phyloP scores from a whole-genome alignment of 2,888 invertebrate genomes.

The Eupithecia inturbata region DNA sequence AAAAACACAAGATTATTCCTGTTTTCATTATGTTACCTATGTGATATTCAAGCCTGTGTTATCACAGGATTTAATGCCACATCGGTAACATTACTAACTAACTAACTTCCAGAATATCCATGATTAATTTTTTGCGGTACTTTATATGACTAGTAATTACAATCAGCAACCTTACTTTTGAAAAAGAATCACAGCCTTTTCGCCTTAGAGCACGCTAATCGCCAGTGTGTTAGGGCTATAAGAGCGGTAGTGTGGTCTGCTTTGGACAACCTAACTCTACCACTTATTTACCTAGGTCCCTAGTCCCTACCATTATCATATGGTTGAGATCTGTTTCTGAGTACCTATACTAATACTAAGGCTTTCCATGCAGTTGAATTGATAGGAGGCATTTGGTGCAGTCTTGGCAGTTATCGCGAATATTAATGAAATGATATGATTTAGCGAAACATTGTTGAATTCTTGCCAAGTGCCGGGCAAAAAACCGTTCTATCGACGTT shows the following conservation, averaged over 20 bases:
- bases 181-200: not conserved
- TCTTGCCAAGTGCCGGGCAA: constrained; percentile 68
- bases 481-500: constrained; percentile 49
- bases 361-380: constrained; percentile 36
- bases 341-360: not conserved
- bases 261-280: not conserved
- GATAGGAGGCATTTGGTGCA: constrained; percentile 51
- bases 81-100: not conserved
- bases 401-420: constrained; percentile 66
- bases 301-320: not conserved
- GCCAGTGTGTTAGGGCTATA: too few relatives aligned
- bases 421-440: constrained; percentile 70
- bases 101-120: not conserved
- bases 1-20: too few relatives aligned
- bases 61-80: not conserved
- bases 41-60: too few relatives aligned
- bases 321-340: not conserved
- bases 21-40: too few relatives aligned
- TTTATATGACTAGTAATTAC: not conserved
- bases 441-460: constrained; percentile 65
- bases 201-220: too few relatives aligned
- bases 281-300: not conserved
- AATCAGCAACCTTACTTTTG: not conserved
- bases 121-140: not conserved
- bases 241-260: not conserved